Base-by-base conservation (phyloP, 1,140 invertebrate genomes). In the Grapholita molesta region DNA sequence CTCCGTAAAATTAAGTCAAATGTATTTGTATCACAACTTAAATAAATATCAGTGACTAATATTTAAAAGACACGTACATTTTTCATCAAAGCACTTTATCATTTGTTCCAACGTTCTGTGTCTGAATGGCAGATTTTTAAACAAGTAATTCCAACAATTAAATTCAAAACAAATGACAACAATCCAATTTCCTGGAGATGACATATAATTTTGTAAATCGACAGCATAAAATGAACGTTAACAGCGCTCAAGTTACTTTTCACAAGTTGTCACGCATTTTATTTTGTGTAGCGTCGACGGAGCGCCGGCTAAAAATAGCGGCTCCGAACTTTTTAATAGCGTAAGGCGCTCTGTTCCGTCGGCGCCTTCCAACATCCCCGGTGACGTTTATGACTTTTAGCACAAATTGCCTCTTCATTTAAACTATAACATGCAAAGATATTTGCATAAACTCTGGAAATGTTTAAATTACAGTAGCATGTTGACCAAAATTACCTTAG, bases 301-400 rank as follows among this genome's bases (percentile, higher is more conserved):
- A 48, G 42, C 8, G 75, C 66, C 67, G 76, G 75, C 84, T 79
- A 86, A 86, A 89, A 89, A 89, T 89, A 89, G 84, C 85, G 73
- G 75, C 81, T 81, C 83, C 82, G 77, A 87, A 89, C 81, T 87
- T 89, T 83, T 86, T 88, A 89, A 86, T 88, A 85, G 70, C 75
- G 78, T 75, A 76, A 68, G 75, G 70, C 73, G 75, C 71, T 64
- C 73, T 64, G 71, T 74, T 66, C 74, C 55, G 69, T 74, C 79
- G 85, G 79, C 83, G 86, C 85, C 85, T 85, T 69, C 78, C 48
- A 28, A 66, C 74, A 73, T 70, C 75, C 76, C 74, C 82, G 86
- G 83, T 85, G 79, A 82, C 76, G 86, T 88, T 90, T 90, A 90
- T 84, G 81, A 86, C 83, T 85, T 83, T 80, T 74, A 78, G 75